Evolutionary conservation across 2,888 invertebrate species (phyloP), one percentile per base, ranked within the genome.

Genomic region (Ceriagrion tenellum): DNA sequence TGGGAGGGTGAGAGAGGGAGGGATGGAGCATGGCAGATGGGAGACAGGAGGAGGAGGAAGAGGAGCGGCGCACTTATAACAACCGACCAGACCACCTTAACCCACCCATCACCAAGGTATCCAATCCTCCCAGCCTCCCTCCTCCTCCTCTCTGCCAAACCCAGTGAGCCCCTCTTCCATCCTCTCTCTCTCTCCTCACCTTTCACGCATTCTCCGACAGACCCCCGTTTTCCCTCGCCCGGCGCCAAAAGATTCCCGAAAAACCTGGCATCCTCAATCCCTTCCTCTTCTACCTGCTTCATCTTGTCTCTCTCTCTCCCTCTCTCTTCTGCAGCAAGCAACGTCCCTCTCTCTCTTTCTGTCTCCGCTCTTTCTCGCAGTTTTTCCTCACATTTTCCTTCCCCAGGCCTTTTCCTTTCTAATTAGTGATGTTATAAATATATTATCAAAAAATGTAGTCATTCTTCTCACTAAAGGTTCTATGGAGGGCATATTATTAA

Each of bases 91-190:
- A 18, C 59, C 12, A 59, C 59, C 59, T 59, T 59, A 59, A 47
- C 59, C 59, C 59, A 59, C 23, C 69, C 69, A 69, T 26, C 69
- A 69, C 69, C 69, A n/a, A n/a, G n/a, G n/a, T n/a, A 69, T 6
- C 69, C 81, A 30, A 4, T n/a, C 81, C 13, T 35, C 81, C 30
- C 35, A 30, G 6, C 35, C 35, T 16, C 4, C 74, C 74, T 30
- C 74, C n/a, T n/a, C 30, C 23, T 81, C 81, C 81, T 18, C 35
- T 81, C 81, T 35, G 81, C 81, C 81, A 81, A 81, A 81, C 81
- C 81, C 81, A 12, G 81, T 35, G 81, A 81, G n/a, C 81, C 81
- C 4, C 69, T n/a, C 69, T n/a, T n/a, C n/a, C n/a, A 10, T 12
- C 35, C 30, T 16, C 81, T 81, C 74, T n/a, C 30, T 16, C 81